A percentile compares a stretch with the other conserved stretches of the same genome.
Conservation (phyloP, 2,113 vertebrate genomes). For the Odobenus rosmarus region DNA sequence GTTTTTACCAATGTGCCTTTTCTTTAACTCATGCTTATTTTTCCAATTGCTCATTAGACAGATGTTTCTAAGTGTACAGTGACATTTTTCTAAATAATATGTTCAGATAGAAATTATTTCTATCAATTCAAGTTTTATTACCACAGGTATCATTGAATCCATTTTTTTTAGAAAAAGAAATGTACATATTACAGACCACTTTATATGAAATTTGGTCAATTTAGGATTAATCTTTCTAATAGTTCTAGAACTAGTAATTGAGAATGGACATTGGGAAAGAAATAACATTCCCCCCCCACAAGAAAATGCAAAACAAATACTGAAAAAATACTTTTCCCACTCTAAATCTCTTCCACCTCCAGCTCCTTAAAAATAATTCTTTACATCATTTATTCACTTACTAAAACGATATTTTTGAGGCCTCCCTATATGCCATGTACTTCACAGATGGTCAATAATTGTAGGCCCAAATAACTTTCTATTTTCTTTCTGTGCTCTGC, state of each 20-base stretch:
- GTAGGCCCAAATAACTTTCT: background rate
- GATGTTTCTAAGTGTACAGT: conserved; percentile 1
- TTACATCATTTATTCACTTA: background rate
- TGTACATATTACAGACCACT: background rate
- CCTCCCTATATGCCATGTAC: background rate
- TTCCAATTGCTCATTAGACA: conserved; percentile 59
- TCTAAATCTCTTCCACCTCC: background rate
- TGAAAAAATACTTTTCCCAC: background rate
- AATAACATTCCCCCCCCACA: background rate
- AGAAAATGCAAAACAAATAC: background rate
- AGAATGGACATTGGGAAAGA: background rate
- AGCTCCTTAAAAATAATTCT: background rate
- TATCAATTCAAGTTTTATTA: background rate
- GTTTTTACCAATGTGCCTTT: background rate
- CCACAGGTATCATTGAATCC: background rate
- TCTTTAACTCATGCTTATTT: background rate
- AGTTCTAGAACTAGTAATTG: background rate
- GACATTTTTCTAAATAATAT: conserved; percentile 28
- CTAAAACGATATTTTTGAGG: background rate
- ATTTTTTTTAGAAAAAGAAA: background rate
- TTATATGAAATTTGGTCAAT: background rate
- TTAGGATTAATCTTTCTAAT: background rate
- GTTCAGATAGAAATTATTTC: background rate
- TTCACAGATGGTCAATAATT: background rate
- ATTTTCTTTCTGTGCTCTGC: background rate